Evolutionary conservation across 1,140 invertebrate species (phyloP).

Genomic region (Drosophila tani): DNA sequence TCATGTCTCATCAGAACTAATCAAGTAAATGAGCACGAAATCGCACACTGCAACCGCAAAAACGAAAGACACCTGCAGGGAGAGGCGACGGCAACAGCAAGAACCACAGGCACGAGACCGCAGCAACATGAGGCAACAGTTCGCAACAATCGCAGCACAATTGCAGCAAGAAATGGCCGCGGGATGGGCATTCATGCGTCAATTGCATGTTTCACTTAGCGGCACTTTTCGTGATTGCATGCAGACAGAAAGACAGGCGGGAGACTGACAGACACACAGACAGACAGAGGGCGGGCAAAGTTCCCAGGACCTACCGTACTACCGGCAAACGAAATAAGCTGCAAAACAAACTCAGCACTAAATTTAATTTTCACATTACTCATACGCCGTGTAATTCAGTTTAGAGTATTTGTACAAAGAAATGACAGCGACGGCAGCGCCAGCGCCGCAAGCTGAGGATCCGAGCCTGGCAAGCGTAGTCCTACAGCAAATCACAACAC

Average conservation of each 20-base stretch:
- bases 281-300: background rate
- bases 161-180: slow-evolving; percentile 60
- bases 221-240: slow-evolving; percentile 82
- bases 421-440: slow-evolving; percentile 67
- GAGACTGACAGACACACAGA: slow-evolving; percentile 6
- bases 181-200: slow-evolving; percentile 75
- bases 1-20: slow-evolving; percentile 82
- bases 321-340: slow-evolving; percentile 63
- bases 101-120: slow-evolving; percentile 57
- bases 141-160: slow-evolving; percentile 36
- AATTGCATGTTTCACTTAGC: slow-evolving; percentile 83
- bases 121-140: slow-evolving; percentile 49
- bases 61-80: slow-evolving; percentile 63
- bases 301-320: slow-evolving; percentile 7
- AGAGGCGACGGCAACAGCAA: slow-evolving; percentile 26
- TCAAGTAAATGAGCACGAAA: slow-evolving; percentile 81
- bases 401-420: slow-evolving; percentile 85
- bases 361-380: slow-evolving; percentile 84
- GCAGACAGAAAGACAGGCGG: slow-evolving; percentile 41
- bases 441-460: slow-evolving; percentile 9
- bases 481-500: slow-evolving; percentile 66
- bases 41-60: slow-evolving; percentile 69
- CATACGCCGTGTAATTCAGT: slow-evolving; percentile 84
- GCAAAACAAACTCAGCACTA: slow-evolving; percentile 76
- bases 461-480: slow-evolving; percentile 55